phyloP scores from a whole-genome alignment of 1,140 invertebrate genomes.

The Papilio polytes region DNA sequence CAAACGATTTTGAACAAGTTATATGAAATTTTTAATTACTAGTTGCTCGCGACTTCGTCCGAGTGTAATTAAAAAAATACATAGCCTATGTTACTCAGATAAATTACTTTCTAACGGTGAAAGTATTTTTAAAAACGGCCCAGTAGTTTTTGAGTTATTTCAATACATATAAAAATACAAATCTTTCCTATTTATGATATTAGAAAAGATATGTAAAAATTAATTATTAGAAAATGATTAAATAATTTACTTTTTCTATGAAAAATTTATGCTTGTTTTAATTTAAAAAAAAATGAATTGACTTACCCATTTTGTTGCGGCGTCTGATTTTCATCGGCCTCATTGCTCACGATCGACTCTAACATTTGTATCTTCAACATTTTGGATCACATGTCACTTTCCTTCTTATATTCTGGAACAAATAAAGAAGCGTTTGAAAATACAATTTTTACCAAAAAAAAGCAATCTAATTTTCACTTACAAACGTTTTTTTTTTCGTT shows the following conservation, averaged over 20 bases:
- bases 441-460: background rate
- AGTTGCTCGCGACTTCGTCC: background rate
- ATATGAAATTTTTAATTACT: background rate
- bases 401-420: constrained; percentile 44
- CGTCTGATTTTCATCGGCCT: constrained; percentile 71
- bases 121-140: no score
- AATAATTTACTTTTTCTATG: background rate
- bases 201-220: no score
- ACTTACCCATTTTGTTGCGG: constrained; percentile 75
- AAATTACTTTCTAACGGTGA: no score
- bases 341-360: constrained; percentile 80
- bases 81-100: no score
- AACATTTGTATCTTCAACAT: constrained; percentile 83
- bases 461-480: no score
- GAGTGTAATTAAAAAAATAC: background rate
- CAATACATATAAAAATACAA: no score
- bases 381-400: constrained; percentile 72
- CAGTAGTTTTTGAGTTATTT: no score
- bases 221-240: background rate
- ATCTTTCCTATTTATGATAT: no score
- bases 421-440: constrained; percentile 16
- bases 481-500: background rate
- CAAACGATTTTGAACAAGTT: no score
- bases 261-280: background rate
- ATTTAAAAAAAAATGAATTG: background rate